These are phyloP conservation scores for Asbolus verrucosus DNA, from an alignment of 1,140 invertebrate species.

Conservation along the genomic window DNA sequence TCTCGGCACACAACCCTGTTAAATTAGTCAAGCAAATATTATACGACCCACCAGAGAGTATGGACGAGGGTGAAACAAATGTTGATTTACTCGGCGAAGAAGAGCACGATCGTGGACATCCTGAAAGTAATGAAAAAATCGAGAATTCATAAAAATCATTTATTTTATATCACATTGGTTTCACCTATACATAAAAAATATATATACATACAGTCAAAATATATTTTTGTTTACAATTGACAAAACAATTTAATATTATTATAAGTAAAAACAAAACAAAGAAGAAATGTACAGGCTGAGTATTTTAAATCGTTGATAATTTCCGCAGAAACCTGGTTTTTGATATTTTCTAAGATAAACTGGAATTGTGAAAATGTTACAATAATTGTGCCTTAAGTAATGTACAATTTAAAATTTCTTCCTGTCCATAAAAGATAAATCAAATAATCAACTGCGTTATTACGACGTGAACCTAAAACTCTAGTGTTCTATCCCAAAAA, in stretches of 20 bases:
- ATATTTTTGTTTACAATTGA: slow-evolving; percentile 35
- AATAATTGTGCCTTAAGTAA: too few relatives aligned
- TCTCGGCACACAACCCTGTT: slow-evolving; percentile 47
- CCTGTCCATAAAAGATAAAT: too few relatives aligned
- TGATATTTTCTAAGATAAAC: too few relatives aligned
- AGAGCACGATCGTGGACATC: not conserved
- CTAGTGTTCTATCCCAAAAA: too few relatives aligned
- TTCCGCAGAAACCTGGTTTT: too few relatives aligned
- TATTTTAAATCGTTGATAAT: too few relatives aligned
- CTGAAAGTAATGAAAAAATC: not conserved
- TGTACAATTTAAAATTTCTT: too few relatives aligned
- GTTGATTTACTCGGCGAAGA: not conserved
- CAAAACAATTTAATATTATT: not conserved
- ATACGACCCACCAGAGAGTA: not conserved
- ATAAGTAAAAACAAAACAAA: not conserved
- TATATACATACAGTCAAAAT: slow-evolving; percentile 41
- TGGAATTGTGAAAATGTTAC: too few relatives aligned
- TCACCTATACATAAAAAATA: slow-evolving; percentile 33
- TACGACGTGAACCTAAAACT: too few relatives aligned
- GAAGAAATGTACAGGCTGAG: not conserved
- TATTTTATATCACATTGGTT: slow-evolving; percentile 43
- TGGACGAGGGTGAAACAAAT: slow-evolving; percentile 14
- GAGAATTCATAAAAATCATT: slow-evolving; percentile 41
- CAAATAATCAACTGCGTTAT: too few relatives aligned
- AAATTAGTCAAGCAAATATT: slow-evolving; percentile 7